phyloP scores from a whole-genome alignment of 2,113 vertebrate genomes.

The Podocnemis expansa region DNA sequence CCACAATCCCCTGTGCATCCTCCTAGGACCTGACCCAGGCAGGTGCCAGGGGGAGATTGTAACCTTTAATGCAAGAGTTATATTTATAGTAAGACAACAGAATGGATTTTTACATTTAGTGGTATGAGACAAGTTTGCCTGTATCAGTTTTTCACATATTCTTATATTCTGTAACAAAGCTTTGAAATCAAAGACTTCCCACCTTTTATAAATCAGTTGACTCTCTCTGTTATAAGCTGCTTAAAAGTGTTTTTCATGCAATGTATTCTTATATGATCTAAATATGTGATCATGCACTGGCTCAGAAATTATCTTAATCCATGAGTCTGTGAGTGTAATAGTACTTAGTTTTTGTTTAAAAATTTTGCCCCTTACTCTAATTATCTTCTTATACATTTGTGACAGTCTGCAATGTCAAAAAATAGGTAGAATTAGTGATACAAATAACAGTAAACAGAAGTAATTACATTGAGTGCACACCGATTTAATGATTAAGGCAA shows the following conservation, averaged over 20 bases:
- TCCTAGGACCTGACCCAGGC: background rate
- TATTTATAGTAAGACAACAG: background rate
- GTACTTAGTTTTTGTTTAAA: background rate
- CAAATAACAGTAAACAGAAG: slow-evolving; percentile 2
- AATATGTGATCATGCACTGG: background rate
- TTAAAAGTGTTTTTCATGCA: background rate
- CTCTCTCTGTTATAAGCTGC: background rate
- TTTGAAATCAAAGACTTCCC: background rate
- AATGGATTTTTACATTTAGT: background rate
- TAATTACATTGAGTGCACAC: background rate
- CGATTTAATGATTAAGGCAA: background rate
- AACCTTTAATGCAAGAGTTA: background rate
- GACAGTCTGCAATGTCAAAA: background rate
- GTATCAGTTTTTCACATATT: background rate
- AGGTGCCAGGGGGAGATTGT: background rate
- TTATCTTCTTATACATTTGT: background rate
- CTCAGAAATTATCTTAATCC: background rate
- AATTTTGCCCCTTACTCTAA: background rate
- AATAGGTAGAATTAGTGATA: background rate
- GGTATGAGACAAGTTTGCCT: background rate
- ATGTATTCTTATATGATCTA: background rate
- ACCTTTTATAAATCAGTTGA: background rate
- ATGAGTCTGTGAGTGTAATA: background rate
- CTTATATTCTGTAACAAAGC: background rate
- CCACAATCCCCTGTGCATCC: background rate